Conservation (phyloP, 2,797 vertebrate species). For the Gila robusta region DNA sequence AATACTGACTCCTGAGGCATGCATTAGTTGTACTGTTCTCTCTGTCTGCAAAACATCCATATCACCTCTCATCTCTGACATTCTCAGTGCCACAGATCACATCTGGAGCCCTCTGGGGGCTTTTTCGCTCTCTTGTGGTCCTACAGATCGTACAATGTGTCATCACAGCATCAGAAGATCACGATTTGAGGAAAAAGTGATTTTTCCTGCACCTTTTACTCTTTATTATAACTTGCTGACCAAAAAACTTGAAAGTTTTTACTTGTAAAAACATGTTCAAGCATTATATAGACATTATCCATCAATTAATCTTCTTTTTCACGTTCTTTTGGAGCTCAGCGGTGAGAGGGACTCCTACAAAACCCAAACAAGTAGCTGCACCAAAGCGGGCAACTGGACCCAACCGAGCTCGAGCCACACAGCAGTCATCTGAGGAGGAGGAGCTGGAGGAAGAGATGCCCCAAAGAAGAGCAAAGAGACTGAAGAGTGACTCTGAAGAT, state of each 20-base stretch:
- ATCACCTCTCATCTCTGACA: neutral
- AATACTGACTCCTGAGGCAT: neutral
- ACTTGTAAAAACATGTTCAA: neutral
- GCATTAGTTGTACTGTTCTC: constrained; percentile 12
- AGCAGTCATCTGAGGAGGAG: constrained; percentile 52
- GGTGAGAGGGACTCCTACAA: constrained; percentile 21
- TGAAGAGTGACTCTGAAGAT: constrained; percentile 55
- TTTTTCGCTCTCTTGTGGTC: neutral
- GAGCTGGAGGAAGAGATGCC: constrained; percentile 58
- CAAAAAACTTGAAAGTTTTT: neutral
- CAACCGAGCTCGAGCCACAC: constrained; percentile 25
- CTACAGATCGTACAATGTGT: neutral
- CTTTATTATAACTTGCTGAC: too few relatives aligned
- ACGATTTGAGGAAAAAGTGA: neutral
- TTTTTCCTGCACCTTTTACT: too few relatives aligned
- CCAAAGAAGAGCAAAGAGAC: constrained; percentile 59
- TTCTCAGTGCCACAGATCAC: neutral
- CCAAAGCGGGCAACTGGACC: constrained; percentile 39
- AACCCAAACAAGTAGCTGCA: neutral
- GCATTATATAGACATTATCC: neutral
- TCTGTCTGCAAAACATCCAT: neutral
- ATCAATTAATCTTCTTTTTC: neutral
- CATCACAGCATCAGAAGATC: neutral
- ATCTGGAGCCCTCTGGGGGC: neutral
- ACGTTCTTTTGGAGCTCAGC: neutral